phyloP scores from a whole-genome alignment of 2,888 invertebrate species.

The Brachyptera putata region DNA sequence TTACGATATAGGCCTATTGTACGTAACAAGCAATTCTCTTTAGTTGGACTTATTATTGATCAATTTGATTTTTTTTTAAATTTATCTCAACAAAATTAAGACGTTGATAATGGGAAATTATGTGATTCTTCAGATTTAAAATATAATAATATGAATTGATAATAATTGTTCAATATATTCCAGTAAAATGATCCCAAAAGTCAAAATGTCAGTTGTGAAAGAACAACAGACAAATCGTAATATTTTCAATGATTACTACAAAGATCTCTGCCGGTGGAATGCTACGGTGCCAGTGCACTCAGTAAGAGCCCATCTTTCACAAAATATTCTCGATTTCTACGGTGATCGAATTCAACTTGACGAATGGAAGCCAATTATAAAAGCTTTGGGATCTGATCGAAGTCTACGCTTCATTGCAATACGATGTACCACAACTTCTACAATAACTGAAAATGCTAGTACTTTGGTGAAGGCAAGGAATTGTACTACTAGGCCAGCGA shows the following conservation, averaged over 20 bases:
- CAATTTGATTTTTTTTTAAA: too few relatives aligned
- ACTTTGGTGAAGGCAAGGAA: constrained; percentile 59
- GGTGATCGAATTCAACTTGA: constrained; percentile 70
- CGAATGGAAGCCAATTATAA: constrained; percentile 72
- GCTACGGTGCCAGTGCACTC: constrained; percentile 41
- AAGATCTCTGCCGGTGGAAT: constrained; percentile 43
- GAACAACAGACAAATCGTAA: not conserved
- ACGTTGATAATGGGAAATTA: too few relatives aligned
- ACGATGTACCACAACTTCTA: constrained; percentile 51
- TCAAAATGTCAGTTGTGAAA: too few relatives aligned
- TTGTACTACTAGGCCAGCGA: constrained; percentile 58
- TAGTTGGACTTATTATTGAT: too few relatives aligned
- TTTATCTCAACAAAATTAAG: too few relatives aligned
- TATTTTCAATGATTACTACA: constrained; percentile 42
- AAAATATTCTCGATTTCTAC: constrained; percentile 58
- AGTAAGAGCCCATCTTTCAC: constrained; percentile 29
- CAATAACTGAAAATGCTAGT: constrained; percentile 45
- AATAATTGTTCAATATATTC: too few relatives aligned
- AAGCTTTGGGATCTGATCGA: constrained; percentile 66
- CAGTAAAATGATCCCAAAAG: too few relatives aligned
- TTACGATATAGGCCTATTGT: too few relatives aligned
- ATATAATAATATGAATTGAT: too few relatives aligned
- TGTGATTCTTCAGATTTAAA: too few relatives aligned
- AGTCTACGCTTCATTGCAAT: constrained; percentile 65
- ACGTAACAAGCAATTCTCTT: too few relatives aligned